These are phyloP conservation scores for Ardeotis arabs DNA, from an alignment of 2,113 vertebrate species.

Conservation along the genomic window DNA sequence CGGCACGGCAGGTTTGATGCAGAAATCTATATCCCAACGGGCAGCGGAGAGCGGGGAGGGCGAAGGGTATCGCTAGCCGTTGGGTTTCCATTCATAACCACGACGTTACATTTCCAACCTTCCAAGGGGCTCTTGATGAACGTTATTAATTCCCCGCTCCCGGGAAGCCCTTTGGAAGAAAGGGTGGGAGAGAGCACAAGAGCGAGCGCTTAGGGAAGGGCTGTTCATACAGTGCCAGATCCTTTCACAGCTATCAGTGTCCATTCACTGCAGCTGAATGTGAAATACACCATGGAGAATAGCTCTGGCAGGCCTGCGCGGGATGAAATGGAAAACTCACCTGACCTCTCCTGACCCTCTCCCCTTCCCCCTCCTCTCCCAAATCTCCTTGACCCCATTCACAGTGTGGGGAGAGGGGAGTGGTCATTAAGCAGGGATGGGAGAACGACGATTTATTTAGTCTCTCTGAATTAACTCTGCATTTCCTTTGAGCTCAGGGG, in stretches of 20 bases:
- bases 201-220: not conserved
- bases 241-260: conserved; percentile 60
- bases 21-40: not conserved
- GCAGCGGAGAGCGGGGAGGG: not conserved
- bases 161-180: conserved; percentile 35
- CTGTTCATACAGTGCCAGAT: conserved; percentile 27
- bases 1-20: accelerated
- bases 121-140: not conserved
- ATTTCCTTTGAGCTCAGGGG: conserved; percentile 5
- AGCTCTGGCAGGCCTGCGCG: conserved; percentile 36
- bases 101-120: not conserved
- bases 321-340: conserved; percentile 26
- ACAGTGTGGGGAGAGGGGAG: not conserved
- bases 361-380: not conserved
- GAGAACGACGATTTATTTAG: not conserved
- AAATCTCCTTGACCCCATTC: conserved; percentile 51
- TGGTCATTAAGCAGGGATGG: not conserved
- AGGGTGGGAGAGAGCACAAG: conserved; percentile 24
- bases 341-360: conserved; percentile 51
- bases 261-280: conserved; percentile 33
- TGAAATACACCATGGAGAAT: conserved; percentile 58
- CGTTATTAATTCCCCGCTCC: not conserved
- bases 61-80: not conserved
- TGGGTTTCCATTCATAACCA: not conserved
- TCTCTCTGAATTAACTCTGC: conserved; percentile 15